Conservation (phyloP, 2,113 vertebrate genomes). For the Peucedramus taeniatus region DNA sequence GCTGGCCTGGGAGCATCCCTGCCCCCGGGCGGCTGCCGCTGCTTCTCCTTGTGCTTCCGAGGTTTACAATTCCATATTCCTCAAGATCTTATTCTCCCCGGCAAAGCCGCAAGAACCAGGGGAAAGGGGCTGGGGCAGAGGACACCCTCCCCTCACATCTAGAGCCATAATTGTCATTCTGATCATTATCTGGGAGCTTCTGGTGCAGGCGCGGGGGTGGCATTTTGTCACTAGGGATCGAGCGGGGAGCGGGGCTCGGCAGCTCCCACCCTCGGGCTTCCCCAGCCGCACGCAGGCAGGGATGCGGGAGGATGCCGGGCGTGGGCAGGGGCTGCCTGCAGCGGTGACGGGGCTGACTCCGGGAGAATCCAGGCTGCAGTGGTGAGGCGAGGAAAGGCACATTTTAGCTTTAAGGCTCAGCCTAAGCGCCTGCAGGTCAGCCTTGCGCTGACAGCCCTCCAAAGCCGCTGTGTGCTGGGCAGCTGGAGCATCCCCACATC, state of each 20-base stretch:
- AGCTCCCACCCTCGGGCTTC: neutral
- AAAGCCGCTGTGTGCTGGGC: neutral
- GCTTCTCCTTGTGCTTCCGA: neutral
- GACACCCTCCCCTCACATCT: neutral
- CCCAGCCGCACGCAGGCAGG: neutral
- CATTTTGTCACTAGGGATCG: neutral
- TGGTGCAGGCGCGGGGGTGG: neutral
- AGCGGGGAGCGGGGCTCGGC: neutral
- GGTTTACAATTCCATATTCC: neutral
- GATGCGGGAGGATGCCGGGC: neutral
- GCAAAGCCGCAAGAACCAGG: rapidly evolving
- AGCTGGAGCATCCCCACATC: neutral
- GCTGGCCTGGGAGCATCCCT: neutral
- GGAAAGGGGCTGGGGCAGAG: neutral
- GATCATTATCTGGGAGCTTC: neutral
- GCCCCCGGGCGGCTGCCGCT: neutral
- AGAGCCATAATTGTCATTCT: neutral
- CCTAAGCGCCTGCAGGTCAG: neutral
- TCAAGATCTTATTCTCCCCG: neutral
- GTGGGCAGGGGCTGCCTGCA: neutral
- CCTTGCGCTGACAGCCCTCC: neutral
- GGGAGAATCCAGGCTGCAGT: neutral
- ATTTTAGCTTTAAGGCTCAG: neutral
- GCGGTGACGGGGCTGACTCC: neutral
- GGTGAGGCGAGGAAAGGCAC: neutral